phyloP scores from a whole-genome alignment of 1,140 invertebrate genomes.

The Apis laboriosa region DNA sequence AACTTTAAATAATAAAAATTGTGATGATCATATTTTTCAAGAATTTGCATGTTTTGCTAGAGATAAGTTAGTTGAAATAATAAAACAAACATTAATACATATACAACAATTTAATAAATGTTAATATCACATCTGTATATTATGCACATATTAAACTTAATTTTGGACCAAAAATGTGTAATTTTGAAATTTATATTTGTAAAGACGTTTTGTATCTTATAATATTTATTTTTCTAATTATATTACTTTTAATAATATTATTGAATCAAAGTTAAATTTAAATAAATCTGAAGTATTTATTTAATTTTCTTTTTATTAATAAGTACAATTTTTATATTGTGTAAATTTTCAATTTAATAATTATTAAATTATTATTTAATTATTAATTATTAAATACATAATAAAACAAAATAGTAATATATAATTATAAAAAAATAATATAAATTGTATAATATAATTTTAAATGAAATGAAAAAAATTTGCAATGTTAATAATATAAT shows the following conservation, averaged over 20 bases:
- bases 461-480: neutral
- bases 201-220: neutral
- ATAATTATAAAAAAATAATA: neutral
- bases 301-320: neutral
- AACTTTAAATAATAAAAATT: slow-evolving; percentile 49
- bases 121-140: slow-evolving; percentile 10
- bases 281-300: slow-evolving; percentile 2
- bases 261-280: neutral
- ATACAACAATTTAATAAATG: slow-evolving; percentile 68
- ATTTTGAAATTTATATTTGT: neutral
- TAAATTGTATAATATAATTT: neutral
- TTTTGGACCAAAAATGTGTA: slow-evolving; percentile 4
- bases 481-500: neutral
- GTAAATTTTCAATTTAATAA: neutral
- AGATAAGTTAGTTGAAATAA: slow-evolving; percentile 53
- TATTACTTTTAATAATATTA: neutral
- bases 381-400: neutral
- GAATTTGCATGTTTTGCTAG: slow-evolving; percentile 51
- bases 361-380: neutral
- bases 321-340: neutral
- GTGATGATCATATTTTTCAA: slow-evolving; percentile 45
- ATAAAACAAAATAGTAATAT: neutral
- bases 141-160: neutral
- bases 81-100: slow-evolving; percentile 65
- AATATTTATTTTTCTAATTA: neutral